Conservation (phyloP, 2,888 invertebrate genomes). For the Himalopsyche anomala region DNA sequence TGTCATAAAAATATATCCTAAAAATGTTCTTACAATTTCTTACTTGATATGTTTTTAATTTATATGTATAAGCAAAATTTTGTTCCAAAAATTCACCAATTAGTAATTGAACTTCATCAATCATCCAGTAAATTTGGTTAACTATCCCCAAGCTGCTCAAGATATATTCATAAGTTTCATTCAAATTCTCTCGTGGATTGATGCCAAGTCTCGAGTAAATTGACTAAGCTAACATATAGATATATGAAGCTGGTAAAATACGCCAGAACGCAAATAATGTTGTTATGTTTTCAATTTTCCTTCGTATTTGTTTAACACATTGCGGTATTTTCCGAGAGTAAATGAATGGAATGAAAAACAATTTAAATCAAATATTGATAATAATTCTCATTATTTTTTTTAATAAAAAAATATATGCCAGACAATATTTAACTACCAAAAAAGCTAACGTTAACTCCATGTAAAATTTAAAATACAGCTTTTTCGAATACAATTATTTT, state of each 20-base stretch:
- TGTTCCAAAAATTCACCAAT: neutral
- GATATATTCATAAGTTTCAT: conserved; percentile 13
- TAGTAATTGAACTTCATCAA: neutral
- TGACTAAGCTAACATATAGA: neutral
- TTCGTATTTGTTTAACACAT: neutral
- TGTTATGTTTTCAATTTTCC: conserved; percentile 18
- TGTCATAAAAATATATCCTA: too few species aligned
- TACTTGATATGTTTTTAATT: too few species aligned
- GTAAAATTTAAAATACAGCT: too few species aligned
- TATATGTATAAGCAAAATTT: too few species aligned
- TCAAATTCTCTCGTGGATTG: neutral
- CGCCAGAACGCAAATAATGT: neutral
- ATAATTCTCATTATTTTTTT: too few species aligned
- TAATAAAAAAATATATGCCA: too few species aligned
- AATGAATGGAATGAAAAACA: too few species aligned
- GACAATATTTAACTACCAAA: too few species aligned
- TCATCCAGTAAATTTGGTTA: neutral
- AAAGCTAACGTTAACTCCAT: too few species aligned
- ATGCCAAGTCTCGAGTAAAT: neutral
- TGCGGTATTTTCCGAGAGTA: neutral
- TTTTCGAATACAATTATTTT: too few species aligned
- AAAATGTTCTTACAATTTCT: too few species aligned
- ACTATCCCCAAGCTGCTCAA: neutral
- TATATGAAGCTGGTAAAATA: neutral
- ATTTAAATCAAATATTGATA: too few species aligned